phyloP scores from a whole-genome alignment of 2,888 invertebrate species.

The Volucella bombylans region DNA sequence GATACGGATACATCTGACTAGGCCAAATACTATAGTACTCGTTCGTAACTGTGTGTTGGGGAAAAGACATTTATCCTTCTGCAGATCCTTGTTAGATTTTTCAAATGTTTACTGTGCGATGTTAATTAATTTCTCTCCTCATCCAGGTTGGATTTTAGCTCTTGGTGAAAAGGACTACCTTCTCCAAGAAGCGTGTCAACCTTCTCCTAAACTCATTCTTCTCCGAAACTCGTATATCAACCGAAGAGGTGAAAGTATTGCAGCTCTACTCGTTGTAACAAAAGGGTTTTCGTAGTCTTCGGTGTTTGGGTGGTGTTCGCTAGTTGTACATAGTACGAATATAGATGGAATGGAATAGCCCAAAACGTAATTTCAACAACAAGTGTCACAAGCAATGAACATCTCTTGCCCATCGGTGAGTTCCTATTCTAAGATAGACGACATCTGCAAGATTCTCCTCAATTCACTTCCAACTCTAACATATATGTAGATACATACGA shows the following conservation, averaged over 20 bases:
- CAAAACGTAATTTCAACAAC: conserved; percentile 24
- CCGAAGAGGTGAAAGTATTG: conserved; percentile 9
- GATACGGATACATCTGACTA: background rate
- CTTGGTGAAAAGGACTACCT: conserved; percentile 50
- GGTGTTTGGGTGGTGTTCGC: background rate
- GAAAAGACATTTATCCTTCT: conserved; percentile 6
- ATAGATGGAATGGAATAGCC: background rate
- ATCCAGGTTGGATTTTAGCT: conserved; percentile 18
- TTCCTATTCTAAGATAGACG: conserved; percentile 8
- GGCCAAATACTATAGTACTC: conserved; percentile 22
- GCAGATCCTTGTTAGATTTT: conserved; percentile 56
- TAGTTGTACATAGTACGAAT: too few species aligned
- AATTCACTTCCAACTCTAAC: background rate
- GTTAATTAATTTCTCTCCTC: conserved; percentile 68
- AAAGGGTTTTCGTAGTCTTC: conserved; percentile 28
- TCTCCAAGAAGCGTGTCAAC: conserved; percentile 63
- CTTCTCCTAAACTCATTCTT: conserved; percentile 14
- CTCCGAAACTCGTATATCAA: background rate
- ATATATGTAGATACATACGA: too few species aligned
- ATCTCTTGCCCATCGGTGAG: conserved; percentile 16
- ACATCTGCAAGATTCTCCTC: conserved; percentile 11
- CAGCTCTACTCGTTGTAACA: conserved; percentile 13
- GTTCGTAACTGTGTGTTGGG: background rate
- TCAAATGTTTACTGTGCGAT: conserved; percentile 56
- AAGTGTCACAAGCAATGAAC: conserved; percentile 55